These are phyloP conservation scores for Erythrolamprus reginae DNA, from an alignment of 2,113 vertebrate species.

Conservation along the genomic window DNA sequence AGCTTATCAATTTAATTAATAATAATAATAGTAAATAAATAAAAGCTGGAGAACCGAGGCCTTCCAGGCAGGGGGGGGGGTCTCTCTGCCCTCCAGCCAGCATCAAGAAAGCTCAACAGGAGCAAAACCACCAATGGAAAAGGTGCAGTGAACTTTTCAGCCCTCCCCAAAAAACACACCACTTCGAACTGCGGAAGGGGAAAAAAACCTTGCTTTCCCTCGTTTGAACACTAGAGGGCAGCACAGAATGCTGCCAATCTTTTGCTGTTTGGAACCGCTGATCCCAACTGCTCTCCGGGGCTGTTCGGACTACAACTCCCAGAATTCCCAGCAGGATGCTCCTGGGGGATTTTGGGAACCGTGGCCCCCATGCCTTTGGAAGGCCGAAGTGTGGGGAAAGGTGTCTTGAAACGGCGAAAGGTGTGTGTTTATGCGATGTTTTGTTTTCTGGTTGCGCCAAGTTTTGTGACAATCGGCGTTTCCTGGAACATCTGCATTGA, in stretches of 20 bases:
- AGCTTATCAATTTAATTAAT: too few species aligned
- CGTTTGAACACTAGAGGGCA: background rate
- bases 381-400: background rate
- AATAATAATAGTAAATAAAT: too few species aligned
- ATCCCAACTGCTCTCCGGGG: background rate
- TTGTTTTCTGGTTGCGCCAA: background rate
- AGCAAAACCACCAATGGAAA: background rate
- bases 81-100: background rate
- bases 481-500: background rate
- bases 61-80: background rate
- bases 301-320: background rate
- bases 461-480: background rate
- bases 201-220: too few species aligned
- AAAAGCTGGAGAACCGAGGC: background rate
- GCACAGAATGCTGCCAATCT: background rate
- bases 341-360: background rate
- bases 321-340: background rate
- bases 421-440: too few species aligned
- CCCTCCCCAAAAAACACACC: too few species aligned
- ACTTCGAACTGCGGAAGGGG: too few species aligned
- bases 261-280: constrained; percentile 52
- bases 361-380: background rate
- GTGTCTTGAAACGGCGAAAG: background rate
- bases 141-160: background rate
- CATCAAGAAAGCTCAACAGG: background rate